Percentiles rank a stretch among this genome's conserved stretches.
These are phyloP conservation scores for Tenrec ecaudatus DNA, from an alignment of 2,113 vertebrate species.

Conservation along the genomic window DNA sequence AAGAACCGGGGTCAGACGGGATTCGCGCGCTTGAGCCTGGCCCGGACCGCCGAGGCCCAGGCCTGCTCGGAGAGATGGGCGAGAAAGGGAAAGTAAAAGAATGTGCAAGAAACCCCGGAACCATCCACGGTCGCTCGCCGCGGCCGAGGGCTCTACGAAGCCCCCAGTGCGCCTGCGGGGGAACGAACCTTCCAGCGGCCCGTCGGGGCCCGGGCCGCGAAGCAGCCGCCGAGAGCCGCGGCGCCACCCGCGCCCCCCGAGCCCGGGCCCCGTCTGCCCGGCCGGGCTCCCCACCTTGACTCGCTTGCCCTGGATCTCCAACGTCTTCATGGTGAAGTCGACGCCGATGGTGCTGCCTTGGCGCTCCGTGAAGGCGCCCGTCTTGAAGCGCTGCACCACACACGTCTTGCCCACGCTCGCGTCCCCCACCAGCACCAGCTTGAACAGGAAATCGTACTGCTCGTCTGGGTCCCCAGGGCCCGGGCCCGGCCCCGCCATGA, in stretches of 20 bases:
- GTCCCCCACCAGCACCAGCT: constrained; percentile 92
- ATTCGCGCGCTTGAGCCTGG: neutral
- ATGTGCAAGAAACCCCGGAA: neutral
- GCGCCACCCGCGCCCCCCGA: neutral
- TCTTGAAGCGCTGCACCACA: constrained; percentile 93
- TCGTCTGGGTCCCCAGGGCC: constrained; percentile 87
- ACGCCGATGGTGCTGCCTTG: constrained; percentile 94
- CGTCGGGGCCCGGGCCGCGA: neutral
- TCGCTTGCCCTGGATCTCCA: constrained; percentile 92
- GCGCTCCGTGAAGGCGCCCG: constrained; percentile 90
- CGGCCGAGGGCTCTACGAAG: neutral
- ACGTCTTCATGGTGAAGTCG: constrained; percentile 93
- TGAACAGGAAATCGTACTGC: constrained; percentile 91
- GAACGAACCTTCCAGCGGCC: neutral
- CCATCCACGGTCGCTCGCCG: too few relatives aligned
- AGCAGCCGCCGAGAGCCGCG: neutral
- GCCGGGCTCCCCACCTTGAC: constrained; percentile 89
- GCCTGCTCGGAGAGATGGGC: neutral
- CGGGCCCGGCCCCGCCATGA: constrained; percentile 78
- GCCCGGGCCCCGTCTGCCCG: neutral
- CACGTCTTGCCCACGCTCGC: constrained; percentile 94
- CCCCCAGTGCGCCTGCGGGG: neutral
- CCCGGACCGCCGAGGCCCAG: constrained; percentile 21
- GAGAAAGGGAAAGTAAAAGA: neutral
- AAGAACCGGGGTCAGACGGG: neutral